Evolutionary conservation across 2,888 invertebrate species (phyloP).

Genomic region (Apotomis capreana): DNA sequence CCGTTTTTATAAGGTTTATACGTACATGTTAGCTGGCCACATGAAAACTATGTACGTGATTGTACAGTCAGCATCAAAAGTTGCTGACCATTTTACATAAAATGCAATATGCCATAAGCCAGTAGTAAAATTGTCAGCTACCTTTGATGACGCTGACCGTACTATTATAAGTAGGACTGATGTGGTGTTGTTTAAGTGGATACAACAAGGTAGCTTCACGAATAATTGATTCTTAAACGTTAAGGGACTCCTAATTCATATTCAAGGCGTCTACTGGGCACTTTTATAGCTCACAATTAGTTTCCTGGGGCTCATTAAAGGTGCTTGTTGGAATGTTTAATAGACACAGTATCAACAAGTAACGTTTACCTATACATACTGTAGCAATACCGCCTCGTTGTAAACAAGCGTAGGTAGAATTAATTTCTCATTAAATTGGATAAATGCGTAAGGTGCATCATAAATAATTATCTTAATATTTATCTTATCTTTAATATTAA

Average conservation of each 20-base stretch:
- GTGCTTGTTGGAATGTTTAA: constrained; percentile 47
- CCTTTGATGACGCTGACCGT: too few species aligned
- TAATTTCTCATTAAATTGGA: too few species aligned
- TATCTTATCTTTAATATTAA: too few species aligned
- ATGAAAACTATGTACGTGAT: too few species aligned
- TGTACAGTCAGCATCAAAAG: neutral
- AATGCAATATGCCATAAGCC: too few species aligned
- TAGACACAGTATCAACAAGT: constrained; percentile 12
- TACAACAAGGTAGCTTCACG: constrained; percentile 50
- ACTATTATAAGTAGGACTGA: constrained; percentile 3
- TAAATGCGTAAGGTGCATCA: too few species aligned
- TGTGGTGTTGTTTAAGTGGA: constrained; percentile 12
- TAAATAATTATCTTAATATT: too few species aligned
- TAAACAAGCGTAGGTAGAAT: neutral
- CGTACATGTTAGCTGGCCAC: neutral
- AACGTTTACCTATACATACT: neutral
- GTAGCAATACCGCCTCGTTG: neutral
- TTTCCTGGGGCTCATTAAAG: constrained; percentile 54
- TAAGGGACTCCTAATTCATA: constrained; percentile 58
- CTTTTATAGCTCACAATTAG: constrained; percentile 57
- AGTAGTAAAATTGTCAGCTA: too few species aligned
- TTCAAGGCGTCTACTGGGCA: constrained; percentile 52
- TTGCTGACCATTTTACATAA: too few species aligned
- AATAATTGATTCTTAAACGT: constrained; percentile 63
- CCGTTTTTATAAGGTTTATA: neutral